These are phyloP conservation scores for Synanthedon andrenaeformis DNA, from an alignment of 2,888 invertebrate species.

Conservation along the genomic window DNA sequence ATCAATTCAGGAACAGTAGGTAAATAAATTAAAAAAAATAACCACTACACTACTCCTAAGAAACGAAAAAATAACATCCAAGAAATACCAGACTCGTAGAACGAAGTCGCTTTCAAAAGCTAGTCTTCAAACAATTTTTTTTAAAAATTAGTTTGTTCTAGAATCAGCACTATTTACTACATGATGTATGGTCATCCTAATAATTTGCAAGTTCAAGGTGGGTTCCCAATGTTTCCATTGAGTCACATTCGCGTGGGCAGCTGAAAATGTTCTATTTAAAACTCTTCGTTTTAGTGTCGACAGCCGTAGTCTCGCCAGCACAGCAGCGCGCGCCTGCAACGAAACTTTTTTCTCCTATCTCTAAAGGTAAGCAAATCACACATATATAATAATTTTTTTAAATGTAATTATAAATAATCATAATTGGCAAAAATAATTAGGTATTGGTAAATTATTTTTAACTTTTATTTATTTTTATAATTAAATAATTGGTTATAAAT, in stretches of 20 bases:
- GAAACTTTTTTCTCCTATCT: slow-evolving; percentile 27
- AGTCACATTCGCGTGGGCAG: slow-evolving; percentile 54
- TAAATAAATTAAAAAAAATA: no score
- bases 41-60: no score
- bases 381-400: no score
- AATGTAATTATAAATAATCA: no score
- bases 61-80: no score
- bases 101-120: no score
- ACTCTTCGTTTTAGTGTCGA: slow-evolving; percentile 25
- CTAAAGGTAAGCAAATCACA: slow-evolving; percentile 16
- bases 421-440: no score
- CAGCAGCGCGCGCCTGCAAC: slow-evolving; percentile 63
- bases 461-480: no score
- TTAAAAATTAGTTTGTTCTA: neutral
- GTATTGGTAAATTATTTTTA: no score
- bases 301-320: slow-evolving; percentile 42
- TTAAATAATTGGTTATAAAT: no score
- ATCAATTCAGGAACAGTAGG: no score
- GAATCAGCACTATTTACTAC: neutral
- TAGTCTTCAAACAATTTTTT: neutral
- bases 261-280: slow-evolving; percentile 63
- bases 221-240: slow-evolving; percentile 38
- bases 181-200: slow-evolving; percentile 11
- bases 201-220: slow-evolving; percentile 58
- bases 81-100: no score